phyloP scores from a whole-genome alignment of 1,140 invertebrate species.

The Leptinotarsa lineolata region DNA sequence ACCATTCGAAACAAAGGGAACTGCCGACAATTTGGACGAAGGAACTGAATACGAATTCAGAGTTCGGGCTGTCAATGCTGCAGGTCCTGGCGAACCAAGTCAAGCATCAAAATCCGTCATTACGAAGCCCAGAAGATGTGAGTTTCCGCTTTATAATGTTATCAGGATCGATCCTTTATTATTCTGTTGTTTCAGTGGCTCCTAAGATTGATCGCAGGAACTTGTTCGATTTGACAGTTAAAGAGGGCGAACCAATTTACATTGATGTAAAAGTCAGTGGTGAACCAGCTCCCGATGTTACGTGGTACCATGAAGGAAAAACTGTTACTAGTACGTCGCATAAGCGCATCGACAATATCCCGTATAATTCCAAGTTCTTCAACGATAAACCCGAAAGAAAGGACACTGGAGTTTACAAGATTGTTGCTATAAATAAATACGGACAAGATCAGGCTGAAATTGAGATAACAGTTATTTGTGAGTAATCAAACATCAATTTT shows the following conservation, averaged over 20 bases:
- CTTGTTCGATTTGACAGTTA: conserved; percentile 75
- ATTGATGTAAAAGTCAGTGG: conserved; percentile 84
- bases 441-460: conserved; percentile 89
- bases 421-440: conserved; percentile 82
- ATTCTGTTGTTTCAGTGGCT: conserved; percentile 69
- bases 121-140: conserved; percentile 85
- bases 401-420: conserved; percentile 85
- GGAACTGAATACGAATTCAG: conserved; percentile 87
- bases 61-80: conserved; percentile 79
- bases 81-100: conserved; percentile 77
- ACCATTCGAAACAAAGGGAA: conserved; percentile 77
- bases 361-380: conserved; percentile 84
- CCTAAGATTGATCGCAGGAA: conserved; percentile 89
- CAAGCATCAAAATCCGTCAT: conserved; percentile 74
- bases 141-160: conserved; percentile 52
- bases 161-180: neutral
- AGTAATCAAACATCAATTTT: conserved; percentile 54
- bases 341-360: conserved; percentile 77
- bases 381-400: conserved; percentile 81
- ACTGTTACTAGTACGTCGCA: conserved; percentile 61
- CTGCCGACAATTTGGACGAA: conserved; percentile 80
- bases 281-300: conserved; percentile 81
- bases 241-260: conserved; percentile 81
- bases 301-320: conserved; percentile 71
- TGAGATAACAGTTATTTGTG: conserved; percentile 88